Evolutionary conservation across 1,140 invertebrate species (phyloP).

Genomic region (Drosophila parvula): DNA sequence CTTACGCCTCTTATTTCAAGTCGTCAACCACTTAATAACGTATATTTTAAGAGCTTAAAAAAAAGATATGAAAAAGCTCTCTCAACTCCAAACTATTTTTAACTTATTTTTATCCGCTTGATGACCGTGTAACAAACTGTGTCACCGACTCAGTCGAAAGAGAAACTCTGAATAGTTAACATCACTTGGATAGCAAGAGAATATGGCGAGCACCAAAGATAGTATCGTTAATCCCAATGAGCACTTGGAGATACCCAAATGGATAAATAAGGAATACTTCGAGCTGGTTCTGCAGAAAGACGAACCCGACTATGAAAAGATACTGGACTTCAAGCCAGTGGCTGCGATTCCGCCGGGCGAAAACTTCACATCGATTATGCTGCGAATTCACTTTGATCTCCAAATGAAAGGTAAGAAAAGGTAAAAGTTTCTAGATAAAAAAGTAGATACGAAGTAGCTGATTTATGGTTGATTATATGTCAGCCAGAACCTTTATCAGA

Average conservation of each 20-base stretch:
- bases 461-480: no score
- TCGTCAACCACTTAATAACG: not conserved
- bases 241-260: constrained; percentile 74
- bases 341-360: constrained; percentile 72
- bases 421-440: not conserved
- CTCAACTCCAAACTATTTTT: not conserved
- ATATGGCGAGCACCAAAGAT: not conserved
- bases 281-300: constrained; percentile 79
- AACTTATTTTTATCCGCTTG: not conserved
- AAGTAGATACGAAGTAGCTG: no score
- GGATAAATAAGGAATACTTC: constrained; percentile 84
- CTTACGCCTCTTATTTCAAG: not conserved
- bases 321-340: constrained; percentile 61
- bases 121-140: not conserved
- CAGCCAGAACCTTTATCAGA: no score
- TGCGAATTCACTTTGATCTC: constrained; percentile 64
- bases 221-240: constrained; percentile 66
- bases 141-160: not conserved
- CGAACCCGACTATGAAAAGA: constrained; percentile 73
- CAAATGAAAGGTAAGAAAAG: constrained; percentile 55
- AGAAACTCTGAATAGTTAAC: not conserved
- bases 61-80: not conserved
- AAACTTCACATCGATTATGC: constrained; percentile 72
- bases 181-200: not conserved
- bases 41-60: no score